Evolutionary conservation across 2,888 invertebrate species (phyloP).

Genomic region (Epistrophe eligans): DNA sequence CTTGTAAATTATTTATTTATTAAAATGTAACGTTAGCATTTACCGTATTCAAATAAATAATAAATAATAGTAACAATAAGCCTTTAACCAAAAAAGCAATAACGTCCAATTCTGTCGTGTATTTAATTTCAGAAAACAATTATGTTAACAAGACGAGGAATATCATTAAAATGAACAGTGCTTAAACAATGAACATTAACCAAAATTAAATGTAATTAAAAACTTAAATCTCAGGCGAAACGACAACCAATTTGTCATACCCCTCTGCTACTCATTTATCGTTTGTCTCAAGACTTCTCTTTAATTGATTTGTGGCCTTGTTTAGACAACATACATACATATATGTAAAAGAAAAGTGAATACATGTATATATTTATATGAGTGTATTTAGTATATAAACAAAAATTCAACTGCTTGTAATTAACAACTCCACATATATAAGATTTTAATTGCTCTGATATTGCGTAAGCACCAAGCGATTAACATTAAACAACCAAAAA

Average conservation of each 20-base stretch:
- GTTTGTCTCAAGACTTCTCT: not conserved
- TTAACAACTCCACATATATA: constrained; percentile 68
- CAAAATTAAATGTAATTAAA: constrained; percentile 15
- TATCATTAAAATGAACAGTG: not conserved
- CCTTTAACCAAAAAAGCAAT: not conserved
- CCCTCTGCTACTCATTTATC: not conserved
- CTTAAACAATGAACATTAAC: not conserved
- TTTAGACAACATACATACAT: not conserved
- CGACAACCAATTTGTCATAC: constrained; percentile 3
- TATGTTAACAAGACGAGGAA: not conserved
- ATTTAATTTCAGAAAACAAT: no score
- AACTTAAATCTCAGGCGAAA: constrained; percentile 15
- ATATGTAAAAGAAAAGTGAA: not conserved
- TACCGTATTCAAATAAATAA: no score
- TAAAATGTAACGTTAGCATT: no score
- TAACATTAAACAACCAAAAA: constrained; percentile 69
- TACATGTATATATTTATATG: not conserved
- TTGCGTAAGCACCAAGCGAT: constrained; percentile 67
- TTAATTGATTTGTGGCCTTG: constrained; percentile 31
- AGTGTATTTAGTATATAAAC: not conserved
- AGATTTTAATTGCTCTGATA: constrained; percentile 70
- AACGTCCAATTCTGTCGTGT: not conserved
- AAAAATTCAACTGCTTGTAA: constrained; percentile 50
- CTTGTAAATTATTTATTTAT: no score
- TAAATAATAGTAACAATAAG: no score